Evolutionary conservation across 1,140 invertebrate genomes (phyloP), one percentile per base, ranked within the genome.

Genomic region (Kradibia gibbosae): DNA sequence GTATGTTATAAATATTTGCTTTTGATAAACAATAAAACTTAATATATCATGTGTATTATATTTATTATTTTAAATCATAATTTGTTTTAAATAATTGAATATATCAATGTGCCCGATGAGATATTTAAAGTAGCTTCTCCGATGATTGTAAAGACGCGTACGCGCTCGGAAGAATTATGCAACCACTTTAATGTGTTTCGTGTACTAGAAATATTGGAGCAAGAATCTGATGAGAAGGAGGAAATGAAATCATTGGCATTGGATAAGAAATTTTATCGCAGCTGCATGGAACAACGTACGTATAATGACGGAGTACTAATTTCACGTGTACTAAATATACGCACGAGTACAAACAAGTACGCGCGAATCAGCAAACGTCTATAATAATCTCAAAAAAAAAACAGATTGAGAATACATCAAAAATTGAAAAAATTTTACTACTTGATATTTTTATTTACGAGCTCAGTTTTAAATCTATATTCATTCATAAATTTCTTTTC

Each of bases 271-370:
- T 62, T 82, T 39, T 82, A 82, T 60, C 81, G 75, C 42, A 82
- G 81, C 70, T 82, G 81, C 81, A 78, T 82, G 75, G 75, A 78
- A 62, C 81, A 82, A 78, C 79, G 79, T 81, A 45, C 22, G 79
- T 75, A 62, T 48, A 15, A 78, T 71, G 57, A 77, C 25, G 74
- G 55, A 39, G 20, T 22, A 62, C 15, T 67, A 39, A 67, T 67
- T 67, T 39, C 20, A 67, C 1, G 36, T 65, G n/a, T 20, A 36
- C 62, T 36, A 65, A 65, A 36, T 20, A 65, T 28, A 53, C 20
- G 22, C 3, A 34, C 39, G 13, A 34, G 11, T 62, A 31, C 28
- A 62, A 31, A 13, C 10, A 2, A 62, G 11, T 72, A 28, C n/a
- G 10, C 45, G 11, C 17, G 15, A 25, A 11, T 11, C 3, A 10